Evolutionary conservation across 92 coral and sea anemone species (phyloP).

Genomic region (Palythoa grandiflora): DNA sequence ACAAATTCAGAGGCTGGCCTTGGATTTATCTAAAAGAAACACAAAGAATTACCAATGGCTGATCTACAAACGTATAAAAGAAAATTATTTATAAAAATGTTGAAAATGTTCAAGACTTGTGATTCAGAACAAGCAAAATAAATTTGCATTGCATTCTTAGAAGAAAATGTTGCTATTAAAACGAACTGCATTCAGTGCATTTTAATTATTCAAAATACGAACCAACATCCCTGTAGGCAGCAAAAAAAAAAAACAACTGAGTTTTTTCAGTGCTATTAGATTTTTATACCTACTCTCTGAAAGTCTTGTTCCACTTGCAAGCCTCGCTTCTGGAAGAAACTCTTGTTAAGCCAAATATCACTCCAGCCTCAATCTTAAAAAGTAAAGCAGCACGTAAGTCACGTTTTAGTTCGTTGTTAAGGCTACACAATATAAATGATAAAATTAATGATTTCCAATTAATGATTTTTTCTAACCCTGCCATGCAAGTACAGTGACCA

Average conservation of each 20-base stretch:
- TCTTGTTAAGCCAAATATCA: slow-evolving; percentile 43
- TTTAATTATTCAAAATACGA: neutral
- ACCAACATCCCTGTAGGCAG: slow-evolving; percentile 6
- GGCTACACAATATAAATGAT: too few relatives aligned
- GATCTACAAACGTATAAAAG: neutral
- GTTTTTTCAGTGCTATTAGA: neutral
- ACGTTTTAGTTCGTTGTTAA: too few relatives aligned
- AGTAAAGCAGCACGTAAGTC: slow-evolving; percentile 1
- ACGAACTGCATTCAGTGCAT: neutral
- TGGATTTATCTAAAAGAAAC: slow-evolving; percentile 32
- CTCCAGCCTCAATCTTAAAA: slow-evolving; percentile 53
- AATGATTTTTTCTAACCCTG: too few relatives aligned
- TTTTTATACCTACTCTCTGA: slow-evolving; percentile 32
- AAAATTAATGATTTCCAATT: too few relatives aligned
- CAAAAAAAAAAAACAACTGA: neutral
- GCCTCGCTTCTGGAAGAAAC: slow-evolving; percentile 42
- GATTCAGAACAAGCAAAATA: neutral
- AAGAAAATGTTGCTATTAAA: neutral
- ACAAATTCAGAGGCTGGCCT: slow-evolving; percentile 43
- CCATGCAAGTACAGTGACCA: too few relatives aligned
- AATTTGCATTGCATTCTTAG: neutral
- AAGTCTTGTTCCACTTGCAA: slow-evolving; percentile 45
- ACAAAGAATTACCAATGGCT: neutral
- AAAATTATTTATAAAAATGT: neutral
- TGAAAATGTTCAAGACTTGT: neutral